Base-by-base conservation (phyloP, 2,113 vertebrate genomes). In the Elephantulus edwardii region DNA sequence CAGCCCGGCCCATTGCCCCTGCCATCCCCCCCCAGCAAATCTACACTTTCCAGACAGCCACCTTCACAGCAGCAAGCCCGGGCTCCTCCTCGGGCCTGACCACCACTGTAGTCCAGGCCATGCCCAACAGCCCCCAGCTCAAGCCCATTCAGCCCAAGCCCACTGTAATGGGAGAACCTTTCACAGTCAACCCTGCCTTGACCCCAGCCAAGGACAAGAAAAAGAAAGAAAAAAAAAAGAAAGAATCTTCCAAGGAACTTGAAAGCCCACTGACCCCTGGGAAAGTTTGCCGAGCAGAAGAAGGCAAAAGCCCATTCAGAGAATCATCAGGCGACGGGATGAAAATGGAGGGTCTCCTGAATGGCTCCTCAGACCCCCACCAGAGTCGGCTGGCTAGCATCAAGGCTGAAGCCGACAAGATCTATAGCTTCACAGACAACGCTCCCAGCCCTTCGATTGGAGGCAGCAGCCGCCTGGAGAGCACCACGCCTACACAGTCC, bases 151-250 rank as follows among this genome's bases (percentile, higher is more conserved):
- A 99, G 92, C 98, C 99, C 79, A 99, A 99, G 92, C 98, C 98
- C 9, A 98, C 98, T 0, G 98, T 98, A 62, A 98, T 98, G 96
- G 99, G 98, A 94, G 99, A 99, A 64, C 98, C 98, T n/a, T 98
- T 98, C 0, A 87, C 98, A 0, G 97, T 98, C 92, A 99, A 98
- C 96, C 99, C 99, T 54, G 97, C 98, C 54, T 96, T 99, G 90
- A 98, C 98, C 50, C 98, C 98, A 94, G 98, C 98, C 92, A 99
- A 99, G 98, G 99, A 99, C 96, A 99, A 99, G 97, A 99, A 99
- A 95, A 99, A 99, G 97, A 99, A 99, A 92, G 99, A 99, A 92
- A 99, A 99, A 97, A 99, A 99, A 97, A 99, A 99, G 97, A 99
- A 99, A 92, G 98, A 98, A 8, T 98, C 99, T 88, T 84, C 96